phyloP scores from a whole-genome alignment of 2,113 vertebrate genomes.

The Microcebus tavaratra region DNA sequence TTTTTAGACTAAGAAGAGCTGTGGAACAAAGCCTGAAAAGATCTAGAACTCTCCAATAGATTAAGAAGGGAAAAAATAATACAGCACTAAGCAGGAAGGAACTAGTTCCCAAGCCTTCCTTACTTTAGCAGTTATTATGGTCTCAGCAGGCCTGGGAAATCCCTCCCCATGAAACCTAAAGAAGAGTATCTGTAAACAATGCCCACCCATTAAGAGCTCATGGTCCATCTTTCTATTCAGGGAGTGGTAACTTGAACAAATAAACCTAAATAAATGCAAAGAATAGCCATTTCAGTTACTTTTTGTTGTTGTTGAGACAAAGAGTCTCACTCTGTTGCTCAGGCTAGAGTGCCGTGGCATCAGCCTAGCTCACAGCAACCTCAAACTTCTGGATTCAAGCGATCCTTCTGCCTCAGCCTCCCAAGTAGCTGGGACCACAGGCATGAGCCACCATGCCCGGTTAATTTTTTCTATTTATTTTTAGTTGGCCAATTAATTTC shows the following conservation, averaged over 20 bases:
- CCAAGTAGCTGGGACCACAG: no score
- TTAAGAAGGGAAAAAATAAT: neutral
- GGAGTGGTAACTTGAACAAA: neutral
- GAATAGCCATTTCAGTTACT: neutral
- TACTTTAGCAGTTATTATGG: neutral
- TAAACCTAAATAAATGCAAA: neutral
- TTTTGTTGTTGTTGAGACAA: neutral
- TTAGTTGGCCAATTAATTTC: no score
- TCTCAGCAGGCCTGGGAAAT: neutral
- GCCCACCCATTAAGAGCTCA: neutral
- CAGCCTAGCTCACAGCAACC: no score
- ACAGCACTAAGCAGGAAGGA: no score
- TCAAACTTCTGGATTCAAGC: no score
- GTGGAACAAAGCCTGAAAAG: neutral
- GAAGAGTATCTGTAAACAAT: neutral
- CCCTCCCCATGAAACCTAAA: neutral
- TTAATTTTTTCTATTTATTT: no score
- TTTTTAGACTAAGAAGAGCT: neutral
- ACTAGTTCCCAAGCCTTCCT: neutral
- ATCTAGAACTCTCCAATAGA: neutral
- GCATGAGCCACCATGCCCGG: no score
- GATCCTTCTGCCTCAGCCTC: no score
- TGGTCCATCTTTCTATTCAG: neutral
- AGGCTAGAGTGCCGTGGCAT: no score
- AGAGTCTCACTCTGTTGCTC: no score